phyloP scores from a whole-genome alignment of 1,140 invertebrate species.

The Atta cephalotes region DNA sequence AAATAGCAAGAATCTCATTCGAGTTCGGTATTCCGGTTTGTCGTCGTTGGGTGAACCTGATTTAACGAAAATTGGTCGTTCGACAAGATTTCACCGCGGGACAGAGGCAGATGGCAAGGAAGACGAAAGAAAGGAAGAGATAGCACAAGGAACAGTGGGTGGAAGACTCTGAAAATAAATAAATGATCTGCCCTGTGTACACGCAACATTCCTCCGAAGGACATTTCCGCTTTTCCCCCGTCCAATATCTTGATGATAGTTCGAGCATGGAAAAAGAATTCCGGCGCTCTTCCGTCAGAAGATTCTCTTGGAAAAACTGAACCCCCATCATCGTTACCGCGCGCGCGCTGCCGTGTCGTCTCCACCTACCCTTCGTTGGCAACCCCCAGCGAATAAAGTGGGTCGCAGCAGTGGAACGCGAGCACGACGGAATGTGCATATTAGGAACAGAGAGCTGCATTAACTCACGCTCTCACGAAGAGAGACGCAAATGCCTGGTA shows the following conservation, averaged over 20 bases:
- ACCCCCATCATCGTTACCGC: conserved; percentile 26
- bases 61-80: conserved; percentile 52
- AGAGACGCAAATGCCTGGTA: conserved; percentile 34
- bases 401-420: conserved; percentile 7
- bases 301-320: conserved; percentile 14
- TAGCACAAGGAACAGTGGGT: background rate
- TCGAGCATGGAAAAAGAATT: conserved; percentile 48
- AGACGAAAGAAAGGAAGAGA: conserved; percentile 11
- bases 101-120: conserved; percentile 15
- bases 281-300: background rate
- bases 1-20: conserved; percentile 30
- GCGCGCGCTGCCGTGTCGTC: conserved; percentile 2
- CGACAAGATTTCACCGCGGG: background rate
- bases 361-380: background rate
- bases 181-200: conserved; percentile 26
- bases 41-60: conserved; percentile 24
- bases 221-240: conserved; percentile 25
- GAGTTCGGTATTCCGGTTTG: conserved; percentile 28
- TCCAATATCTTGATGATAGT: conserved; percentile 42
- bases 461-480: conserved; percentile 17
- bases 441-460: conserved; percentile 33
- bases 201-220: conserved; percentile 26
- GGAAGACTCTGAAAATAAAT: conserved; percentile 46
- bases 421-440: conserved; percentile 24
- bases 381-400: conserved; percentile 16